Base-by-base conservation (phyloP, 2,113 vertebrate genomes). In the Chloroceryle aenea region DNA sequence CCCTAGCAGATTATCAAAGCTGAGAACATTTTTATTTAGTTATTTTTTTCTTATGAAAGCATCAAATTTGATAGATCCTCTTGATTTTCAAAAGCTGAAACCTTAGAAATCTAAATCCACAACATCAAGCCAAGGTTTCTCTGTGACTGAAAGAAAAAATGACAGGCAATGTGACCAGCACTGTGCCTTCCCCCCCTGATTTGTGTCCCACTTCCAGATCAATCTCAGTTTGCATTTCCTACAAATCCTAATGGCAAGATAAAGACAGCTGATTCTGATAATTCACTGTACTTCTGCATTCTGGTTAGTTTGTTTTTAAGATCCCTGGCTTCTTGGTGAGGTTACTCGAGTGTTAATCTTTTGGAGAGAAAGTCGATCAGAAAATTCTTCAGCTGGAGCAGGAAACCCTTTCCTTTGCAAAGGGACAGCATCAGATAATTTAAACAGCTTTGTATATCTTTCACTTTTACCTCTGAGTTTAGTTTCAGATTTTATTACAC, bases 1-100 rank as follows among this genome's bases (percentile, higher is more conserved):
- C 0, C 3, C 3, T 7, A 19, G 5, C 3, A 38, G 32, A 10
- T 30, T 58, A 23, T 42, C 12, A 4, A 38, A 72, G 19, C 3
- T 40, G 6, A 73, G 7, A 50, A 10, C 2, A 45, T 18, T 16
- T 69, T 18, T 40, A 40, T 40, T 40, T 40, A 40, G 38, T 10
- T 34, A 43, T 27, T 47, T 61, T 62, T 63, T 29, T 10, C 1
- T 40, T 40, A 9, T 21, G 0, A 13, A 43, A 55, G 7, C 22
- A 34, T 69, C 4, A 7, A 3, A 72, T 89, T 85, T 40, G 11
- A 6, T 85, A 7, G 14, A 16, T 29, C 8, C 8, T 64, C 12
- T 66, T 71, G 21, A 8, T 56, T 79, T 85, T 53, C 5, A 18
- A 14, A 48, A 85, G 3, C 4, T 45, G 29, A 76, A 36, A 27